Evolutionary conservation across 2,888 invertebrate genomes (phyloP).

Genomic region (Apodemia zela): DNA sequence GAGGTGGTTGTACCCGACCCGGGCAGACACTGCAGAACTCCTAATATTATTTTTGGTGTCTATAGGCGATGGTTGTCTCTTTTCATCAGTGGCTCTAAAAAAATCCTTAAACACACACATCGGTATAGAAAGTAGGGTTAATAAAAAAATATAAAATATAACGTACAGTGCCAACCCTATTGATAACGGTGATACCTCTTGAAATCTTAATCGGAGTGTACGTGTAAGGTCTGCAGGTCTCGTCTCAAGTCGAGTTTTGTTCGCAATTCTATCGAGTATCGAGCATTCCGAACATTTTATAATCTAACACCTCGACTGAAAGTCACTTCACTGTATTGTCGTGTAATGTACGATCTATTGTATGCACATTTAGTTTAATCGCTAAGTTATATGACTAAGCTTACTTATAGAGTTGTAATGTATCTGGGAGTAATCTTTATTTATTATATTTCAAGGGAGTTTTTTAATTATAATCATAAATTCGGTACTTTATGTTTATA

Average conservation of each 20-base stretch:
- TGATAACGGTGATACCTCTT: slow-evolving; percentile 42
- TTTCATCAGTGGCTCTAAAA: too few species aligned
- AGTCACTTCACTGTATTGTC: slow-evolving; percentile 17
- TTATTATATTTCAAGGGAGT: too few species aligned
- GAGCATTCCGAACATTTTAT: slow-evolving; percentile 21
- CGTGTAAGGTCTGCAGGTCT: slow-evolving; percentile 25
- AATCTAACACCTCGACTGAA: slow-evolving; percentile 14
- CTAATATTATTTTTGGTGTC: too few species aligned
- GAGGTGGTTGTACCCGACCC: too few species aligned
- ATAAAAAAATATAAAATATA: too few species aligned
- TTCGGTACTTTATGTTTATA: too few species aligned
- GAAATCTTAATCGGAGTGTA: slow-evolving; percentile 40
- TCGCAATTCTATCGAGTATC: slow-evolving; percentile 21
- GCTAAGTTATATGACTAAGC: slow-evolving; percentile 5
- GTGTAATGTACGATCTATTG: slow-evolving; percentile 8
- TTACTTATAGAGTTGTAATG: slow-evolving; percentile 1
- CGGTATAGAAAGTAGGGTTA: too few species aligned
- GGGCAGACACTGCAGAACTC: too few species aligned
- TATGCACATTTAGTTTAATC: not conserved
- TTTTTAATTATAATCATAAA: too few species aligned
- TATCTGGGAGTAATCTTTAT: not conserved
- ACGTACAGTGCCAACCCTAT: slow-evolving; percentile 24
- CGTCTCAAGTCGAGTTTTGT: slow-evolving; percentile 17
- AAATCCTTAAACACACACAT: too few species aligned
- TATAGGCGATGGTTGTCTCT: too few species aligned